Percentiles rank a stretch among this genome's conserved stretches.
Evolutionary conservation across 2,113 vertebrate genomes (phyloP).

Genomic region (Ptilonorhynchus violaceus): DNA sequence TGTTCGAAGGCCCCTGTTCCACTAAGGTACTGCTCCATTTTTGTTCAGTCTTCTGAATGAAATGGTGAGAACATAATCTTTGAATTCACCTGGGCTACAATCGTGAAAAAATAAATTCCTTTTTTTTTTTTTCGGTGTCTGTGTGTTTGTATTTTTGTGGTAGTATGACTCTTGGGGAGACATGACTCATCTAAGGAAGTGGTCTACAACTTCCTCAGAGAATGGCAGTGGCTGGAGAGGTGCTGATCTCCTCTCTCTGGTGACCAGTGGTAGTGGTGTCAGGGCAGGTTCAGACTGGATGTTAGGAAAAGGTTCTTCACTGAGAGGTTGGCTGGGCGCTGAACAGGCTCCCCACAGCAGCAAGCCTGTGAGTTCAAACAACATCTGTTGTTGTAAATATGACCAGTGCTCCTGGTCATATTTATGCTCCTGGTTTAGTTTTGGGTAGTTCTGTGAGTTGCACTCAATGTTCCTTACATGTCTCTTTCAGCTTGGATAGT

Average conservation of each 20-base stretch:
- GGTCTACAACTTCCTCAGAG: not conserved
- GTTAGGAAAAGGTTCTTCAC: not conserved
- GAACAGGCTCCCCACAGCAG: not conserved
- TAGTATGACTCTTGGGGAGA: not conserved
- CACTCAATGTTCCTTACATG: rapidly evolving
- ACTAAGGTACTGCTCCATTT: not conserved
- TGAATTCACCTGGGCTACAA: not conserved
- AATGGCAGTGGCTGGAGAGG: rapidly evolving
- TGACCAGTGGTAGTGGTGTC: rapidly evolving
- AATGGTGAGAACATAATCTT: not conserved
- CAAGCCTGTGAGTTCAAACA: not conserved
- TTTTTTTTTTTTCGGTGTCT: too few species aligned
- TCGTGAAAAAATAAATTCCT: not conserved
- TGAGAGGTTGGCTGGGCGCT: rapidly evolving
- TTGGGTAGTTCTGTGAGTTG: not conserved
- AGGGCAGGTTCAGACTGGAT: not conserved
- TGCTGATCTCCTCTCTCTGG: not conserved
- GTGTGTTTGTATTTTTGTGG: not conserved
- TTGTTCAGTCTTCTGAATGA: not conserved
- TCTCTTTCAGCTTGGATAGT: not conserved
- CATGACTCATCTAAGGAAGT: not conserved
- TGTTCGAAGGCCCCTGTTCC: not conserved
- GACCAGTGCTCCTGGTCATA: not conserved
- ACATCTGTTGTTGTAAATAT: too few species aligned
- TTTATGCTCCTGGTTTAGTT: not conserved